Evolutionary conservation across 2,797 vertebrate species (phyloP).

Genomic region (Sebastes aleutianus): DNA sequence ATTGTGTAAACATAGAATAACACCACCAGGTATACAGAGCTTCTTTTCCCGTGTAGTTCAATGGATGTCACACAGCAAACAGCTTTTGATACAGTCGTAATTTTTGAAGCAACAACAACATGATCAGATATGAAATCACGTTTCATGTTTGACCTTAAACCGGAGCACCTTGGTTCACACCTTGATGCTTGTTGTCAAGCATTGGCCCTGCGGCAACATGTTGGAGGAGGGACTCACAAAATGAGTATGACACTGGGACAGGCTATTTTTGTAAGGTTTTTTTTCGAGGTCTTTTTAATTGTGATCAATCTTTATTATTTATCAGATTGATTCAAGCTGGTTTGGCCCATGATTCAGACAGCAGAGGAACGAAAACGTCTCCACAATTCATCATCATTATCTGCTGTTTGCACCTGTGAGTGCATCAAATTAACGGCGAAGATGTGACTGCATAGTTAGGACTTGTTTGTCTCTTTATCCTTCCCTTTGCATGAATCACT

Average conservation of each 20-base stretch:
- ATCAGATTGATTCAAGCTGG: background rate
- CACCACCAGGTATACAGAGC: background rate
- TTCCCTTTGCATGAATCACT: background rate
- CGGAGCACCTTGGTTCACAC: background rate
- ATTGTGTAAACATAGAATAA: background rate
- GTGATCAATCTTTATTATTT: background rate
- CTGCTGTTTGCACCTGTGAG: conserved; percentile 16
- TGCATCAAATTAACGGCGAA: background rate
- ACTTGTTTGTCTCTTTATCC: background rate
- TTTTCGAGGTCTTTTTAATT: background rate
- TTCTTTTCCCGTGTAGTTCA: background rate
- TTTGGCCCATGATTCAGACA: background rate
- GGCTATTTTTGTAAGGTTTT: too few species aligned
- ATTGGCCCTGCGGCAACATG: background rate
- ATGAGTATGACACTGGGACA: too few species aligned
- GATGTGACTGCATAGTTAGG: background rate
- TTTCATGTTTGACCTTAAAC: background rate
- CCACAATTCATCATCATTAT: conserved; percentile 29
- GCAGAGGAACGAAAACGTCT: background rate
- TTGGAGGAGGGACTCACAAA: background rate
- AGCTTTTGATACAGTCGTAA: background rate
- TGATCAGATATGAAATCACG: background rate
- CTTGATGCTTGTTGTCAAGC: background rate
- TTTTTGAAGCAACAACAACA: background rate
- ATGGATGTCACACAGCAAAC: background rate